phyloP scores from a whole-genome alignment of 1,140 invertebrate species.

The Bathynomus jamesi region DNA sequence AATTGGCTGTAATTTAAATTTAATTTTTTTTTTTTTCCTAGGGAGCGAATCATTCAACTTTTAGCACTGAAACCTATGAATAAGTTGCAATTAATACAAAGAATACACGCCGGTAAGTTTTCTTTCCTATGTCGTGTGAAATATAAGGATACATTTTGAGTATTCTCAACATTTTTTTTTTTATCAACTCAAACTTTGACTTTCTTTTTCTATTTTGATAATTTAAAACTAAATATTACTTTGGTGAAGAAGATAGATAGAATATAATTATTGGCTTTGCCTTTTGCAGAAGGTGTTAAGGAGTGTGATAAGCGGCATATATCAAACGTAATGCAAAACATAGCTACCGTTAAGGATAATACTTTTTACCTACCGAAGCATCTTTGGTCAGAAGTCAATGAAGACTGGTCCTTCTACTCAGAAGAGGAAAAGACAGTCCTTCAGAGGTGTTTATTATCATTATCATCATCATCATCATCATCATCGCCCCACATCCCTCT shows the following conservation, averaged over 20 bases:
- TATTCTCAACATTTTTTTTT: background rate
- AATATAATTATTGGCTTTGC: background rate
- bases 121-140: background rate
- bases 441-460: no score
- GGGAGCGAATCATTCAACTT: slow-evolving; percentile 85
- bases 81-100: slow-evolving; percentile 75
- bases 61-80: slow-evolving; percentile 84
- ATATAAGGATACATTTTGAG: background rate
- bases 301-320: slow-evolving; percentile 70
- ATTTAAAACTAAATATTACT: background rate
- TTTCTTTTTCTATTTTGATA: background rate
- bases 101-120: slow-evolving; percentile 64
- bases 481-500: no score
- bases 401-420: slow-evolving; percentile 88
- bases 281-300: slow-evolving; percentile 69
- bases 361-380: slow-evolving; percentile 73
- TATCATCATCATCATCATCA: no score
- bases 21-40: slow-evolving; percentile 49
- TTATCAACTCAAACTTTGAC: background rate
- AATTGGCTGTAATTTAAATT: no score
- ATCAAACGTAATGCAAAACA: slow-evolving; percentile 64
- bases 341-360: slow-evolving; percentile 74
- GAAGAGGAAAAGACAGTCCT: slow-evolving; percentile 61
- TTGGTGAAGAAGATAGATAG: background rate
- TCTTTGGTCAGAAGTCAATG: slow-evolving; percentile 84